Percentiles rank a stretch among this genome's conserved stretches.
Conservation (phyloP, 2,797 vertebrate genomes). For the Takifugu rubripes region DNA sequence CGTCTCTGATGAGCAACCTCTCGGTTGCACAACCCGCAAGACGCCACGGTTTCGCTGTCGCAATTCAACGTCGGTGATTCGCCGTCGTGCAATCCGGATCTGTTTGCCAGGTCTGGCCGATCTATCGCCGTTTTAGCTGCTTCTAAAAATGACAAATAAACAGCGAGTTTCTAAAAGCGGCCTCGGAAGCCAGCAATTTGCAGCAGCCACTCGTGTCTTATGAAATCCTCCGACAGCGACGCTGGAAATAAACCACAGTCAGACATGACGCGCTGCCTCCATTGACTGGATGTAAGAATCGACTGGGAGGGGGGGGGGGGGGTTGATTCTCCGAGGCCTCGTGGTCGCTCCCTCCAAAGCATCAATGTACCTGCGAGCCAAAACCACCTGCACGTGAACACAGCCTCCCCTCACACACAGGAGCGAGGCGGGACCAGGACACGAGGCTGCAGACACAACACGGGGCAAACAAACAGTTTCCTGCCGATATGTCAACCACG, state of each 20-base stretch:
- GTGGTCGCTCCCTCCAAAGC: constrained; percentile 31
- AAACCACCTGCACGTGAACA: background rate
- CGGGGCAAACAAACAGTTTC: constrained; percentile 58
- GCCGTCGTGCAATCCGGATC: too few species aligned
- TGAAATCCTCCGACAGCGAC: constrained; percentile 15
- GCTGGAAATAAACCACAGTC: constrained; percentile 44
- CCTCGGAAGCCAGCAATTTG: constrained; percentile 7
- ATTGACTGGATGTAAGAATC: constrained; percentile 43
- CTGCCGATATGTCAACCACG: constrained; percentile 67
- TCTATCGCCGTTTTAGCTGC: background rate
- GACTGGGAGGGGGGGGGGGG: constrained; percentile 31
- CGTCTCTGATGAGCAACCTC: constrained; percentile 1
- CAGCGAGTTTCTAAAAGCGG: background rate
- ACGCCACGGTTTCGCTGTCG: background rate
- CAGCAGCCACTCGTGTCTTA: constrained; percentile 10
- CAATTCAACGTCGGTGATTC: too few species aligned
- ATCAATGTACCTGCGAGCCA: constrained; percentile 14
- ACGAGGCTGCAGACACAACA: constrained; percentile 57
- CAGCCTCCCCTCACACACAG: background rate
- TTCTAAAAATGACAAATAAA: constrained; percentile 2
- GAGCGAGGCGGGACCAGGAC: constrained; percentile 43
- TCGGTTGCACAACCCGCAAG: background rate
- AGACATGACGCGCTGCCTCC: constrained; percentile 33
- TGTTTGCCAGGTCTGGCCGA: background rate
- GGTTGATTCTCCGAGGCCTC: constrained; percentile 17